Conservation (phyloP, 1,140 invertebrate genomes). For the Mylabris phalerata region DNA sequence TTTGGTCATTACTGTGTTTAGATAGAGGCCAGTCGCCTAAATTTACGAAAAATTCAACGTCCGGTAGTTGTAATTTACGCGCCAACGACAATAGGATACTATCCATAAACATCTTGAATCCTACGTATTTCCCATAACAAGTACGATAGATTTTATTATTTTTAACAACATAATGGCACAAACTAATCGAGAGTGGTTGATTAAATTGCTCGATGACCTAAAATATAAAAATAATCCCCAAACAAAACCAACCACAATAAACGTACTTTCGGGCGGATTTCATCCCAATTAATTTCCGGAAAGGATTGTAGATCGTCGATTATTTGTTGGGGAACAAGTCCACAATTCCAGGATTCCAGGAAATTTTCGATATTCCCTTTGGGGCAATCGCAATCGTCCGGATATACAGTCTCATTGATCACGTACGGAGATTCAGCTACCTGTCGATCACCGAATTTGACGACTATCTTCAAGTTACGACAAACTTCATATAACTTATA, state of each 20-base stretch:
- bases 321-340: constrained; percentile 62
- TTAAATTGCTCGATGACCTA: constrained; percentile 44
- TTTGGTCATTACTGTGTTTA: constrained; percentile 43
- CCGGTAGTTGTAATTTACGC: constrained; percentile 76
- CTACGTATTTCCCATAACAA: constrained; percentile 91
- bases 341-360: constrained; percentile 64
- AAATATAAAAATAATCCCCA: background rate
- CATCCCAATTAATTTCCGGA: constrained; percentile 63
- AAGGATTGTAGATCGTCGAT: constrained; percentile 66
- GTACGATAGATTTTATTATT: constrained; percentile 77
- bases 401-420: constrained; percentile 60
- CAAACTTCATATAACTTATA: constrained; percentile 76
- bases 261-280: constrained; percentile 54
- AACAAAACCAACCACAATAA: background rate
- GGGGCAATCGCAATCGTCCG: constrained; percentile 85
- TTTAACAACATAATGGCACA: constrained; percentile 87
- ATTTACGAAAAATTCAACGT: constrained; percentile 89
- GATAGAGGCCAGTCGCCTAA: constrained; percentile 92
- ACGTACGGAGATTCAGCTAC: constrained; percentile 61
- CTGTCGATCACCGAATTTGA: constrained; percentile 62
- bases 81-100: constrained; percentile 75
- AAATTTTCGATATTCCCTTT: constrained; percentile 55
- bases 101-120: constrained; percentile 95
- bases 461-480: constrained; percentile 58
- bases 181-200: constrained; percentile 68